Conservation (phyloP, 1,140 invertebrate species). For the Dreissena rostriformis region DNA sequence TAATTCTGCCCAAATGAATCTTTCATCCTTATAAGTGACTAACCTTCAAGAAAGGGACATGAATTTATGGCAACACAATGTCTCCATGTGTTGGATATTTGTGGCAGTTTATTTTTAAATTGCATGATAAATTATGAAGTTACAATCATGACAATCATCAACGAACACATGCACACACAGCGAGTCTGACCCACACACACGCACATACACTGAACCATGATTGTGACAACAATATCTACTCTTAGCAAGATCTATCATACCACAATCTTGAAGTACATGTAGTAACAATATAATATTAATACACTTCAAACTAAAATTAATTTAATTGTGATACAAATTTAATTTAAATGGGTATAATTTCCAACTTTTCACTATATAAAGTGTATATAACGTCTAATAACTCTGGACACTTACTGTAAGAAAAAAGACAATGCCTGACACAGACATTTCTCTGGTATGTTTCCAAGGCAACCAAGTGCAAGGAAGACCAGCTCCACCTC, state of each 20-base stretch:
- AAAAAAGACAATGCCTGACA: conserved; percentile 35
- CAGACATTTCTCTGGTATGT: conserved; percentile 47
- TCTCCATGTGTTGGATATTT: too few relatives aligned
- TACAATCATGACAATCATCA: too few relatives aligned
- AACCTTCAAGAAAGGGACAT: too few relatives aligned
- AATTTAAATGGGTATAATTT: not conserved
- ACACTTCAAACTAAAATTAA: not conserved
- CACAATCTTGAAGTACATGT: not conserved
- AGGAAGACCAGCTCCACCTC: conserved; percentile 20
- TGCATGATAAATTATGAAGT: too few relatives aligned
- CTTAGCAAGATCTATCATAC: not conserved
- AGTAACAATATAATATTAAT: not conserved
- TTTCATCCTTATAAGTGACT: too few relatives aligned
- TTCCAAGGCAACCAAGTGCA: not conserved
- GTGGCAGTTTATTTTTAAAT: too few relatives aligned
- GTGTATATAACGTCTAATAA: not conserved
- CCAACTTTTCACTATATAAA: not conserved
- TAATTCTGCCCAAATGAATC: too few relatives aligned
- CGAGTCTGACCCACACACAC: too few relatives aligned
- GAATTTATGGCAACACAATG: too few relatives aligned
- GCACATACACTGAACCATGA: not conserved
- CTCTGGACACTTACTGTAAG: conserved; percentile 41
- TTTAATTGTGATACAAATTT: not conserved
- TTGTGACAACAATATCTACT: not conserved
- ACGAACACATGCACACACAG: too few relatives aligned